phyloP scores from a whole-genome alignment of 2,888 invertebrate genomes.

The Trichopoda pennipes region DNA sequence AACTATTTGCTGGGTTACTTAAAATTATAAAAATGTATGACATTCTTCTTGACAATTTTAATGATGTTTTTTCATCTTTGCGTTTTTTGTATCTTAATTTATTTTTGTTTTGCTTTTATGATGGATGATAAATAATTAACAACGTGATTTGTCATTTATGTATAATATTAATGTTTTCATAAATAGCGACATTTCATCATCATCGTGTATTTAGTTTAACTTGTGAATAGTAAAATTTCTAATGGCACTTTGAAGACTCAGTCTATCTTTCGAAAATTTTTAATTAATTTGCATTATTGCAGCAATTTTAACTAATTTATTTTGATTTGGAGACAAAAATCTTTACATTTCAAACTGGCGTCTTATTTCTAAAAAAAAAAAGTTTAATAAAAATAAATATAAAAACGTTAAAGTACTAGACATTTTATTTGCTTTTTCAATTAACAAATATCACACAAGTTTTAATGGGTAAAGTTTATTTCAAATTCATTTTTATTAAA shows the following conservation, averaged over 20 bases:
- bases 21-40: conserved; percentile 17
- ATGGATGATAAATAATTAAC: conserved; percentile 62
- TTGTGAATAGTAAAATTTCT: conserved; percentile 29
- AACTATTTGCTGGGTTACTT: conserved; percentile 15
- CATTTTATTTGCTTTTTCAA: conserved; percentile 44
- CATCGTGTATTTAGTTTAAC: conserved; percentile 21
- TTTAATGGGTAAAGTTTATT: too few species aligned
- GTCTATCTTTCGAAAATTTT: background rate
- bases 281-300: conserved; percentile 66
- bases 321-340: conserved; percentile 59
- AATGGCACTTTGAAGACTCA: conserved; percentile 20
- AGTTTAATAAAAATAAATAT: conserved; percentile 1
- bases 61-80: conserved; percentile 22
- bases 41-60: conserved; percentile 5
- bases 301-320: conserved; percentile 66
- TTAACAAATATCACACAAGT: conserved; percentile 3
- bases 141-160: conserved; percentile 69
- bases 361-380: conserved; percentile 4
- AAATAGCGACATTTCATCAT: conserved; percentile 48
- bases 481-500: too few species aligned
- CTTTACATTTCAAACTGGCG: conserved; percentile 54
- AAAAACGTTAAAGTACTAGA: conserved; percentile 5
- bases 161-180: conserved; percentile 23
- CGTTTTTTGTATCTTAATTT: conserved; percentile 12
- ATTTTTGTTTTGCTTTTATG: conserved; percentile 31